phyloP scores from a whole-genome alignment of 2,113 vertebrate species.

The Donacobius atricapilla region DNA sequence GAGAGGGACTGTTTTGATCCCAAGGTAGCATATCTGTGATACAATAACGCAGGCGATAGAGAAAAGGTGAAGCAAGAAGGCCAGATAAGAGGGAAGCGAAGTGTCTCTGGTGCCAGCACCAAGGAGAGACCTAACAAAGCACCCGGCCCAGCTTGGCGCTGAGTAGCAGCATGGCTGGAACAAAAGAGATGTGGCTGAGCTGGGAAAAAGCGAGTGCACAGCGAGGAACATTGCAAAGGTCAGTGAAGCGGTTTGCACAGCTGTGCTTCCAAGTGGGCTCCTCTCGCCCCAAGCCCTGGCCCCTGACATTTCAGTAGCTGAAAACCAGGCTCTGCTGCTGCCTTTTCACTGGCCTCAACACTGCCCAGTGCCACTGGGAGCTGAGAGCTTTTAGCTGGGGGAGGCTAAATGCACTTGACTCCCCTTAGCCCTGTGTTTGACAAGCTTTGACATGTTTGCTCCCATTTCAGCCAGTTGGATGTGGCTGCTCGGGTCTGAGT shows the following conservation, averaged over 20 bases:
- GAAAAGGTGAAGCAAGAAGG: slow-evolving; percentile 36
- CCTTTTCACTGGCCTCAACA: background rate
- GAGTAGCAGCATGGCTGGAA: background rate
- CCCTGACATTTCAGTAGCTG: background rate
- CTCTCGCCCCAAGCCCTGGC: background rate
- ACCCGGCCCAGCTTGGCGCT: rapidly evolving
- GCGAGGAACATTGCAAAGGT: background rate
- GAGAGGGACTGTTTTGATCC: background rate
- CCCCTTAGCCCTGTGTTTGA: background rate
- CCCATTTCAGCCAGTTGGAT: rapidly evolving
- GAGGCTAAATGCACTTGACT: background rate
- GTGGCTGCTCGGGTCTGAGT: background rate
- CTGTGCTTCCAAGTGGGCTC: background rate
- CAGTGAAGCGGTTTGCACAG: background rate
- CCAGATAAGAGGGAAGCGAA: background rate
- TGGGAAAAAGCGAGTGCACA: background rate
- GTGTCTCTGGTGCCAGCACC: background rate
- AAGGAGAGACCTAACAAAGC: slow-evolving; percentile 12
- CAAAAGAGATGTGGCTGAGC: background rate
- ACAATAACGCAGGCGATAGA: background rate
- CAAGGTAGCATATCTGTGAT: background rate
- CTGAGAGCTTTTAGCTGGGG: background rate
- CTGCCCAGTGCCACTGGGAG: background rate
- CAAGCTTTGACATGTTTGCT: background rate
- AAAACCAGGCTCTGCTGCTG: background rate